Evolutionary conservation across 2,797 vertebrate genomes (phyloP).

Genomic region (Taeniopygia guttata): DNA sequence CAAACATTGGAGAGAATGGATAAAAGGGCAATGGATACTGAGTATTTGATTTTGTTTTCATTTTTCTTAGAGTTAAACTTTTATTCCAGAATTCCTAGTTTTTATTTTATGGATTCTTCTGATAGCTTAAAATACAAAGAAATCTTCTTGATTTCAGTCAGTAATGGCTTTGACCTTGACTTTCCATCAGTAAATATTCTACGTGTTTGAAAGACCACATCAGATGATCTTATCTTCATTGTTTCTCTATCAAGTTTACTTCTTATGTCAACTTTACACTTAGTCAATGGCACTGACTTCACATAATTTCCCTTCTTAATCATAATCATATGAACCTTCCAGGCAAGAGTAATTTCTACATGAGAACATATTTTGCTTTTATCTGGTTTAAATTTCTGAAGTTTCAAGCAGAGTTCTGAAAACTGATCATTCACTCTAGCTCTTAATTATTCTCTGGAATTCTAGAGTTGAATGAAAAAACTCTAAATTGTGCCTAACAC

Average conservation of each 20-base stretch:
- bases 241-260: background rate
- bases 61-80: background rate
- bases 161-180: background rate
- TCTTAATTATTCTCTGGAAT: background rate
- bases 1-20: fast-evolving
- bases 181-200: background rate
- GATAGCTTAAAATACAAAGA: background rate
- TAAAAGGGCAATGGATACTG: background rate
- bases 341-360: background rate
- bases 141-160: background rate
- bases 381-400: background rate
- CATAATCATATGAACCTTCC: background rate
- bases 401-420: background rate
- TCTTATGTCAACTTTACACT: background rate
- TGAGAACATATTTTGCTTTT: background rate
- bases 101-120: background rate
- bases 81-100: background rate
- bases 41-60: background rate
- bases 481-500: background rate
- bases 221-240: background rate
- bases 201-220: background rate
- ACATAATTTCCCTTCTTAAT: background rate
- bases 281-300: background rate
- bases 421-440: background rate
- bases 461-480: background rate